Conservation (phyloP, 2,888 invertebrate genomes). For the Gymnocheta viridis region DNA sequence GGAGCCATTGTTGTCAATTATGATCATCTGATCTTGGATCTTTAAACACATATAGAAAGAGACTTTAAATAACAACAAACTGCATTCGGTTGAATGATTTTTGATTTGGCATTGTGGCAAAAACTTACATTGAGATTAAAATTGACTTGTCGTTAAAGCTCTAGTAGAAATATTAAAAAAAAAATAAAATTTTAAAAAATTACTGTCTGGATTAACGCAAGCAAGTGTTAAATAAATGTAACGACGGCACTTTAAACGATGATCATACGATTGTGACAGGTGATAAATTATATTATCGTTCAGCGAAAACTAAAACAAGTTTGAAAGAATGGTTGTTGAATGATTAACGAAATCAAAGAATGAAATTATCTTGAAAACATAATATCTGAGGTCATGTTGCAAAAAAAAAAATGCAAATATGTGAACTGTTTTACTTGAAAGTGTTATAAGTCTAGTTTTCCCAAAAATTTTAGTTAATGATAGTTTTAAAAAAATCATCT, state of each 20-base stretch:
- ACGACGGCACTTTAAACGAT: background rate
- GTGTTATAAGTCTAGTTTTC: too few relatives aligned
- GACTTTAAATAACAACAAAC: background rate
- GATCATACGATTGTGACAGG: background rate
- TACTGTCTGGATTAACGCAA: background rate
- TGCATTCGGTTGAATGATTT: background rate
- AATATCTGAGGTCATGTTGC: background rate
- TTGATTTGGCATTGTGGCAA: background rate
- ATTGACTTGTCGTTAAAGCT: background rate
- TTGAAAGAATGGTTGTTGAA: background rate
- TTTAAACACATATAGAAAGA: too few relatives aligned
- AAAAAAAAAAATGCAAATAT: too few relatives aligned
- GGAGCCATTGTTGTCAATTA: too few relatives aligned
- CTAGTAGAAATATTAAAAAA: background rate
- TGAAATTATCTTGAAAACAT: background rate
- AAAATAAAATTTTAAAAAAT: background rate
- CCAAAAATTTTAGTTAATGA: too few relatives aligned
- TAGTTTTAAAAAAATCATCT: too few relatives aligned
- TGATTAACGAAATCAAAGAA: background rate
- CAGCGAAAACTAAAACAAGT: background rate
- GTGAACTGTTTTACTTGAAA: too few relatives aligned
- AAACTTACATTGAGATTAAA: background rate
- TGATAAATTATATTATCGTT: conserved; percentile 6
- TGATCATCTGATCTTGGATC: too few relatives aligned
- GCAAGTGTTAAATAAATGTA: background rate